These are phyloP conservation scores for Crotalus helleri DNA, from an alignment of 2,113 vertebrate genomes.

Conservation along the genomic window DNA sequence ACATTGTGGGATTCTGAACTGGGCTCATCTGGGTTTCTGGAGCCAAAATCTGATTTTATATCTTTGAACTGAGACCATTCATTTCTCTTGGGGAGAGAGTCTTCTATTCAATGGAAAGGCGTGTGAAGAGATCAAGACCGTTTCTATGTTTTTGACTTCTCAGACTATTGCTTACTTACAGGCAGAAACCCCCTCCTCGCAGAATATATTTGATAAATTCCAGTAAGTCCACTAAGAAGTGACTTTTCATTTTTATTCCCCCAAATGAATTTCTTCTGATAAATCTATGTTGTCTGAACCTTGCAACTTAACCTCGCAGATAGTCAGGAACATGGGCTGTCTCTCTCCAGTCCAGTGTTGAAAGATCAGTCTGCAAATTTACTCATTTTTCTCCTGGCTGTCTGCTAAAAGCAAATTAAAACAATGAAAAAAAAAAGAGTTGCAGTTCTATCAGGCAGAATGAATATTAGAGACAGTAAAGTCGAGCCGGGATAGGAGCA, in stretches of 20 bases:
- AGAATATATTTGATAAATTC: background rate
- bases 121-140: too few species aligned
- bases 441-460: background rate
- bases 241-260: background rate
- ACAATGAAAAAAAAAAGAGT: background rate
- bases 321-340: background rate
- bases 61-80: background rate
- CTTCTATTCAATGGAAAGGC: background rate
- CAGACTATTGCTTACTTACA: background rate
- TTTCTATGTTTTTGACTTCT: background rate
- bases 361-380: background rate
- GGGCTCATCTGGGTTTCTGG: background rate
- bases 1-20: background rate
- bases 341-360: background rate
- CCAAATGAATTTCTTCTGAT: background rate
- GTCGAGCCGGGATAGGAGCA: background rate
- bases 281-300: background rate
- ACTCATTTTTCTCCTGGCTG: background rate
- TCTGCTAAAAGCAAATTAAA: background rate
- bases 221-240: background rate
- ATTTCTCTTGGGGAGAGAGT: background rate
- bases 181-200: background rate
- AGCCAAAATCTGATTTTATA: background rate
- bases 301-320: background rate
- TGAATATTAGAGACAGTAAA: background rate